Percentiles rank a stretch among this genome's conserved stretches.
phyloP scores from a whole-genome alignment of 1,140 invertebrate genomes.

The Phocides pigmalion region DNA sequence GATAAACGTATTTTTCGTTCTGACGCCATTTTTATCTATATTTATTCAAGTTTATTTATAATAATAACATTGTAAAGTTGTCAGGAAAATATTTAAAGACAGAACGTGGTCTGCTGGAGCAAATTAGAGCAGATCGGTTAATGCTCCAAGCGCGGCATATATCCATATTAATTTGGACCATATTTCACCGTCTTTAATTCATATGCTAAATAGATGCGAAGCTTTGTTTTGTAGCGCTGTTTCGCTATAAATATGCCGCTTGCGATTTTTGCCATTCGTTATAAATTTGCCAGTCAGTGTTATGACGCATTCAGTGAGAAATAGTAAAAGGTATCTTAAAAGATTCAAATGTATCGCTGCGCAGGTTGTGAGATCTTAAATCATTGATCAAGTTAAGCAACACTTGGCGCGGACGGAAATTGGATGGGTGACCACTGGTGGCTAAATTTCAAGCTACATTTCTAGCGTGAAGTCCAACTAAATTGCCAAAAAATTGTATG shows the following conservation, averaged over 20 bases:
- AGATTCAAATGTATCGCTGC: no score
- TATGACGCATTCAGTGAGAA: background rate
- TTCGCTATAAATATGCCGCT: slow-evolving; percentile 27
- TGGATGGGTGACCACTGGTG: no score
- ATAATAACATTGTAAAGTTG: background rate
- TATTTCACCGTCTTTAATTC: slow-evolving; percentile 80
- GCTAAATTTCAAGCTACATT: no score
- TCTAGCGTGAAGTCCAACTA: no score
- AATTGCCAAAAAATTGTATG: no score
- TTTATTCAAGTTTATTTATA: background rate
- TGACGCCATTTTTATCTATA: no score
- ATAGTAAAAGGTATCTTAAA: background rate
- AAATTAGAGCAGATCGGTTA: slow-evolving; percentile 51
- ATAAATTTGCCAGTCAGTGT: slow-evolving; percentile 22
- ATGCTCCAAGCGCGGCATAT: slow-evolving; percentile 62
- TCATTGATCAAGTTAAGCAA: no score
- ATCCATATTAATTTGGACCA: slow-evolving; percentile 81
- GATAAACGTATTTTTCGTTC: no score
- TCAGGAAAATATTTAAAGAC: background rate
- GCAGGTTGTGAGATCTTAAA: no score
- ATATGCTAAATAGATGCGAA: slow-evolving; percentile 74
- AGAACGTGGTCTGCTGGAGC: background rate
- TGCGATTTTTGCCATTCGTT: slow-evolving; percentile 39
- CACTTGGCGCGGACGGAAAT: no score
- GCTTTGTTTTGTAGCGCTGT: slow-evolving; percentile 52